Evolutionary conservation across 2,113 vertebrate species (phyloP), one percentile per base, ranked within the genome.

Genomic region (Pelvicachromis taeniatus): DNA sequence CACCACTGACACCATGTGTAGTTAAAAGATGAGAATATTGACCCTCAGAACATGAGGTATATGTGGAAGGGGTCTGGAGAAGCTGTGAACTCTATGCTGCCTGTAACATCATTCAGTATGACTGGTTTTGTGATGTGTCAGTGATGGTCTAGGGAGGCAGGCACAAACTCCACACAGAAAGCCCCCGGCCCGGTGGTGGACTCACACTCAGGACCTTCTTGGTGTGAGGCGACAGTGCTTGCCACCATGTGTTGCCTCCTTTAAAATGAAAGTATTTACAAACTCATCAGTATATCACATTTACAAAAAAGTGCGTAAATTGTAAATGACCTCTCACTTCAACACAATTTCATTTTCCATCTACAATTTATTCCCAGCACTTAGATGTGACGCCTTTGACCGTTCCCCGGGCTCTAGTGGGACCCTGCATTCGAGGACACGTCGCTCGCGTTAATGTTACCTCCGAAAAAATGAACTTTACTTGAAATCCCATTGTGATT

Each of bases 21-120:
- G 35, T 31, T 35, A 17, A 63, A 63, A 35, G 1, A 61, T 0
- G 58, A 35, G 5, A 61, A n/a, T 61, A 35, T 19, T 61, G 16
- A 11, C 58, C 31, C 31, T 35, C 17, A n/a, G 58, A 35, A n/a
- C 17, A 61, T 61, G 31, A 35, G 58, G 1, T 31, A 35, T 9
- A 61, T 61, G 31, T 6, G 17, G 33, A 61, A 61, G 17, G 2
- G 58, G 9, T 0, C 33, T 61, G 31, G 0, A 61, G 31, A 1
- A 12, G 58, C 58, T 61, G 58, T 35, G 58, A 61, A 19, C 29
- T 19, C 8, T 8, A 35, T 35, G 7, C 33, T 35, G 33, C 33
- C 7, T 58, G 55, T 58, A 58, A 59, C 14, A 0, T 58, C 26
- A 58, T 59, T 59, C 16, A 33, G 56, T 59, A 59, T 33, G 56